Evolutionary conservation across 2,888 invertebrate species (phyloP), one percentile per base, ranked within the genome.

Genomic region (Cylindroiulus punctatus): DNA sequence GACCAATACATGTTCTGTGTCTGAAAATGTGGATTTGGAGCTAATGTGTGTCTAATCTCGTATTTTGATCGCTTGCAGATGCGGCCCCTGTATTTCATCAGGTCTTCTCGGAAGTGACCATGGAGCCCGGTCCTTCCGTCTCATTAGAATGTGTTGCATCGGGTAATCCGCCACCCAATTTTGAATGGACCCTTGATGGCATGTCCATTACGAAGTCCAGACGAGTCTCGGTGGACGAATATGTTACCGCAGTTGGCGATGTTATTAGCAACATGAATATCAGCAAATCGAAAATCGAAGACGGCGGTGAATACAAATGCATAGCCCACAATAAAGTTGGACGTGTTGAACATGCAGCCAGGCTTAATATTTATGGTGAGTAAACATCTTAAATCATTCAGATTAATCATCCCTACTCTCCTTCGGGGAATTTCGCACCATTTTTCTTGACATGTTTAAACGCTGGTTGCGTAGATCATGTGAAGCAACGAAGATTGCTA

Each of bases 141-240:
- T 89, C 90, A 19, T 87, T 91, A 52, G 89, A 89, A 19, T 91
- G 91, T 88, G 88, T 89, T 32, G 91, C 90, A 17, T 90, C 91
- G 19, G 91, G 91, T 0, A 91, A 90, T 88, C 91, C 91, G 0
- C 88, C 89, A 8, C 91, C 91, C 3, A 88, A 88, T 65, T 89
- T 91, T 40, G 89, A 89, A 44, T 91, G 91, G 91, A 88, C 89
- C n/a, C 87, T 89, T 36, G 89, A 89, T 57, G 87, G 87, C 40
- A 86, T 88, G 5, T 65, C 88, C 81, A 87, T 89, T 17, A 88
- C 88, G 22, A 88, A 88, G 85, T 88, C 88, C 44, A 88, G 88
- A 83, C 88, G 89, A 36, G 88, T 89, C 86, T 87, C 89, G 81
- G 88, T 88, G 44, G 88, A 88, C 5, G 89, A 89, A 86, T 89